phyloP scores from a whole-genome alignment of 1,140 invertebrate species.

The Cherax destructor region DNA sequence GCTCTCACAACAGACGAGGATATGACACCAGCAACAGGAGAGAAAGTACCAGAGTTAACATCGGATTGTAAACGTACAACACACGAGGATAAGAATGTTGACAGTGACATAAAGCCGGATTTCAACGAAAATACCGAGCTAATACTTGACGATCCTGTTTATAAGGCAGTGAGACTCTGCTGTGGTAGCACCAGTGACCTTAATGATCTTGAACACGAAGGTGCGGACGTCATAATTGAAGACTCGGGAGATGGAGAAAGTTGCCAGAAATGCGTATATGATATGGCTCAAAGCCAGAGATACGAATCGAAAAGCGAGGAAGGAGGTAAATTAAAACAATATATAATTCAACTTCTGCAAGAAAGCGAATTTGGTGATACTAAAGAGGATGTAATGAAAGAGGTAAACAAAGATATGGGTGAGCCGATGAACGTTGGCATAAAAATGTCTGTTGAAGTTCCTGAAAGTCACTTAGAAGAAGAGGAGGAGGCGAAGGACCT shows the following conservation, averaged over 20 bases:
- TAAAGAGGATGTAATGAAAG: background rate
- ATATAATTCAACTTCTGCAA: background rate
- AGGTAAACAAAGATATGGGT: background rate
- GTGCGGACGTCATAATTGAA: background rate
- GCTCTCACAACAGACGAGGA: background rate
- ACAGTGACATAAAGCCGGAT: background rate
- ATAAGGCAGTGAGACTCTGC: background rate
- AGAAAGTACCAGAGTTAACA: conserved; percentile 7
- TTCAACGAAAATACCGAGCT: background rate
- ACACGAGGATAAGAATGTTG: background rate
- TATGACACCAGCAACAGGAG: background rate
- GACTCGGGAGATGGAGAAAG: background rate
- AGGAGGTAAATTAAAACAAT: background rate
- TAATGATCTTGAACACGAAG: background rate
- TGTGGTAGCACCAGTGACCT: background rate
- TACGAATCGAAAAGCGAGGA: background rate
- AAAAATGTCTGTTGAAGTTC: background rate
- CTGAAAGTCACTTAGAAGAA: background rate
- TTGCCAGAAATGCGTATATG: background rate
- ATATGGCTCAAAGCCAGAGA: background rate
- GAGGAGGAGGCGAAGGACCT: background rate
- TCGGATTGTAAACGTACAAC: background rate
- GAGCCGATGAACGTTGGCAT: background rate
- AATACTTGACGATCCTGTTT: background rate
- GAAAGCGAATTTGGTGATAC: background rate